Base-by-base conservation (phyloP, 2,797 vertebrate genomes). In the Semotilus atromaculatus region DNA sequence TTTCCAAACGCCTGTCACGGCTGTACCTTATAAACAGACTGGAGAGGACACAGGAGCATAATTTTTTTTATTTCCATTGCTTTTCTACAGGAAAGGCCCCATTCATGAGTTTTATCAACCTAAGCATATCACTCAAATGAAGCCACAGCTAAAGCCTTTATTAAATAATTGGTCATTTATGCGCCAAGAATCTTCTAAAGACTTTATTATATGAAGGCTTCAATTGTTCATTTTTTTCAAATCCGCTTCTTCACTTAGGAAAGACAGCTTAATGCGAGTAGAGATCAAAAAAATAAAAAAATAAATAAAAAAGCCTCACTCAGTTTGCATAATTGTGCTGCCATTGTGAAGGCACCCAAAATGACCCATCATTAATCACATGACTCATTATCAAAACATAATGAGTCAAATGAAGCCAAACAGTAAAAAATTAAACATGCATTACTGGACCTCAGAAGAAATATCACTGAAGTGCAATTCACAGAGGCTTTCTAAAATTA, bases 11-110 rank as follows among this genome's bases (percentile, higher is more conserved):
- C 86, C 58, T 83, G 82, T 88, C 80, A 81, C 75, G 13, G 45
- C 71, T 79, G 82, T 86, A 87, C 90, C 88, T 93, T 88, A 89
- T 89, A 89, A 91, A 90, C 82, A 86, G 84, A 85, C 84, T 86
- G 81, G 62, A 43, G 84, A 81, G 85, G 89, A 88, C 84, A 82
- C 23, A 6, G 18, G 7, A 72, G 72, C 43, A 48, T 58, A 1
- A 64, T 26, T 80, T 85, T 73, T 71, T 81, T 84, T 87, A 80
- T 81, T 81, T 83, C 64, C 2, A n/a, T 75, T 43, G 75, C 40
- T 68, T 29, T 73, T 82, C 72, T 55, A 82, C 34, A 64, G 29
- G 43, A 70, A 78, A 82, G 77, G 48, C 74, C 60, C 19, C 58
- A 53, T 81, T 86, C 67, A 77, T 68, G 31, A 78, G 80, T 81